Evolutionary conservation across 2,888 invertebrate genomes (phyloP), one percentile per base, ranked within the genome.

Genomic region (Nemoura dubitans): DNA sequence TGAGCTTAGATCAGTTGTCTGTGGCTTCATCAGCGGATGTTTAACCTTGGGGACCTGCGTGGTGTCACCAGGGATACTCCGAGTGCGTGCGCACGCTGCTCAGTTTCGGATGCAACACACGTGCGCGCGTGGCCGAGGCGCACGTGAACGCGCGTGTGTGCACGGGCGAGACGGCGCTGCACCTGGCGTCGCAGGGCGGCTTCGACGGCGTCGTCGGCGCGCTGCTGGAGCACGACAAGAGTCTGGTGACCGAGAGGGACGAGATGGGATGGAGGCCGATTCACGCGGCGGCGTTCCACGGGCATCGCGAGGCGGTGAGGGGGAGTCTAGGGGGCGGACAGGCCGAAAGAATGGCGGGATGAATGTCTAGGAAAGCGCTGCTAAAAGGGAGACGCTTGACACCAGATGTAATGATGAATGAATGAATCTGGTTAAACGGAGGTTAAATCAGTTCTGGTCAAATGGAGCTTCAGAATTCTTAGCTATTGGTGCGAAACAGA

Each of bases 221-320:
- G 25, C 90, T 93, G 76, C 89, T 93, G 0, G 90, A 28, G n/a
- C 84, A 84, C 28, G 76, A 84, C 29, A 7, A 2, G 25, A 7
- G 89, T 76, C 91, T 90, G 87, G 10, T 85, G 5, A 80, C 88
- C 42, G 86, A 87, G 21, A 88, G 86, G 29, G 89, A 90, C 85
- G 85, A 30, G 7, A 86, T 88, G 6, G 88, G 88, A 0, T 89
- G 89, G 84, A 91, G 92, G 36, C 92, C 92, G 0, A 89, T 93
- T 16, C 92, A 93, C 89, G 89, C 91, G 3, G 93, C 93, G 1
- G 93, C 94, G 81, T 92, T 93, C 86, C 92, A 93, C 88, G 94
- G 94, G 0, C 94, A 94, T 88, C 92, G 93, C 89, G 93, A 94
- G 87, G 93, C 94, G 84, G 93, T 94, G 30, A 36, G 36, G 10